These are phyloP conservation scores for Oppia nitens DNA, from an alignment of 1,140 invertebrate species.

Conservation along the genomic window DNA sequence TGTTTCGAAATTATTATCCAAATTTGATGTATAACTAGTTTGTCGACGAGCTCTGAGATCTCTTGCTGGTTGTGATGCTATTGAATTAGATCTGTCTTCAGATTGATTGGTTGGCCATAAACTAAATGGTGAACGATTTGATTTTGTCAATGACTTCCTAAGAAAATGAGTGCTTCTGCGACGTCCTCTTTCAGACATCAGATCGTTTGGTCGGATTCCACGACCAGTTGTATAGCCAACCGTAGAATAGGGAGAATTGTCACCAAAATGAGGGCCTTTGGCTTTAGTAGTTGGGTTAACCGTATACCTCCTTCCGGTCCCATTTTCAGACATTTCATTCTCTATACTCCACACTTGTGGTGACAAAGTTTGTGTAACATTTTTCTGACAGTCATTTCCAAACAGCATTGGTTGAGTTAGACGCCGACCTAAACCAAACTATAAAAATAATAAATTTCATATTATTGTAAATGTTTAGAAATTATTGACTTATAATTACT, in stretches of 20 bases:
- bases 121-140: background rate
- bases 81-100: too few relatives aligned
- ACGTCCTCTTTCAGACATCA: background rate
- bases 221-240: background rate
- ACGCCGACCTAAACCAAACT: too few relatives aligned
- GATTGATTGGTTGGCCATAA: background rate
- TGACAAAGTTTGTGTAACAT: background rate
- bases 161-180: background rate
- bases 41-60: too few relatives aligned
- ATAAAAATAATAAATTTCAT: too few relatives aligned
- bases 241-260: background rate
- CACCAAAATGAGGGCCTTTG: too few relatives aligned
- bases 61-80: too few relatives aligned
- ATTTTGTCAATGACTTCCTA: background rate
- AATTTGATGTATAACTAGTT: too few relatives aligned
- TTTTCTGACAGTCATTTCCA: too few relatives aligned
- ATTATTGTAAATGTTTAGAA: too few relatives aligned
- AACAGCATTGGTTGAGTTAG: too few relatives aligned
- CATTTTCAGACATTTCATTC: background rate
- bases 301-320: background rate
- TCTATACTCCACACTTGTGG: background rate
- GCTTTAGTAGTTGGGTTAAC: background rate
- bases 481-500: background rate
- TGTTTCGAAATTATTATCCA: too few relatives aligned
- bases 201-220: background rate